Conservation (phyloP, 2,888 invertebrate species). For the Notodonta dromedarius region DNA sequence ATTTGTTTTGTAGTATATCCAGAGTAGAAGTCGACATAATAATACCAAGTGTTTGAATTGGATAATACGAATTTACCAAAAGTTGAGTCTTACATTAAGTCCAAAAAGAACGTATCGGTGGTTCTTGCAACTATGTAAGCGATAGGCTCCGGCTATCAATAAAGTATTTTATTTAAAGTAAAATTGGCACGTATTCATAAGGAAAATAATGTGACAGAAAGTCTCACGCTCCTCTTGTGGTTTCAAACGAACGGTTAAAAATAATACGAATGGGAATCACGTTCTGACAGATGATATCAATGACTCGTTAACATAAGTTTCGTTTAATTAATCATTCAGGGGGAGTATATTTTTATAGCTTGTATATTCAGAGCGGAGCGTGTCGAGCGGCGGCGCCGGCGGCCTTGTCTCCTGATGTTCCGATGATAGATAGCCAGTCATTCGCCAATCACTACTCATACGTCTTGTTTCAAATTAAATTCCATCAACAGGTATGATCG, state of each 20-base stretch:
- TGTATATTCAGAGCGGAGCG: slow-evolving; percentile 59
- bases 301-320: slow-evolving; percentile 38
- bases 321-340: slow-evolving; percentile 45
- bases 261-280: slow-evolving; percentile 36
- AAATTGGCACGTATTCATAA: slow-evolving; percentile 3
- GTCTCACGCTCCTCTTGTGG: slow-evolving; percentile 27
- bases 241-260: slow-evolving; percentile 11
- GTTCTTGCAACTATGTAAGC: slow-evolving; percentile 13
- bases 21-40: too few species aligned
- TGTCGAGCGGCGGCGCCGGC: neutral
- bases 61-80: too few species aligned
- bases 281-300: slow-evolving; percentile 42
- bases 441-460: slow-evolving; percentile 49
- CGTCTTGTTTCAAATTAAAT: slow-evolving; percentile 53
- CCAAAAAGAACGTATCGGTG: too few species aligned
- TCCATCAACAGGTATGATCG: slow-evolving; percentile 51
- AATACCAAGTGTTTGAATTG: too few species aligned
- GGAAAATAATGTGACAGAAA: slow-evolving; percentile 13
- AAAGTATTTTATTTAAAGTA: neutral
- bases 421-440: slow-evolving; percentile 44
- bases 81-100: too few species aligned
- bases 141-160: neutral
- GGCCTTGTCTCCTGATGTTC: slow-evolving; percentile 38
- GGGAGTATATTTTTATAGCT: slow-evolving; percentile 36
- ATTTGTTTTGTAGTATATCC: slow-evolving; percentile 1